Conservation (phyloP, 2,113 vertebrate species). For the Pteruthius melanotis region DNA sequence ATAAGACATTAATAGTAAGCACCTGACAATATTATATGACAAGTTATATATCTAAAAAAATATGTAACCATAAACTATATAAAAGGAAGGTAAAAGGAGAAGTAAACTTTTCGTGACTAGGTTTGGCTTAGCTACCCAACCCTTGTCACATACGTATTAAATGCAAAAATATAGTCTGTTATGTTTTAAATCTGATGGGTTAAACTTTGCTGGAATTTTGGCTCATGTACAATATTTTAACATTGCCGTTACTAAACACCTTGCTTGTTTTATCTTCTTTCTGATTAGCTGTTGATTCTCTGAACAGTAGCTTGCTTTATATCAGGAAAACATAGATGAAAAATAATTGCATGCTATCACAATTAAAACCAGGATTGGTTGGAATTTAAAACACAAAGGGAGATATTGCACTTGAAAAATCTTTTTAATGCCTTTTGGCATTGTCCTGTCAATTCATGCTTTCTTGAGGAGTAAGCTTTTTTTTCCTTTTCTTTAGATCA, state of each 20-base stretch:
- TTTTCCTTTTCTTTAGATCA: constrained; percentile 74
- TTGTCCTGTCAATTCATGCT: not conserved
- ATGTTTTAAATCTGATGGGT: not conserved
- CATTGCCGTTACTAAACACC: not conserved
- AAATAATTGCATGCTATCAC: not conserved
- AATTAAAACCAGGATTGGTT: rapidly evolving
- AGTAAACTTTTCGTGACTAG: not conserved
- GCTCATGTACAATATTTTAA: not conserved
- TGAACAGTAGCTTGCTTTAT: not conserved
- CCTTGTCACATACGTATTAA: not conserved
- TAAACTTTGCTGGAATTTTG: not conserved
- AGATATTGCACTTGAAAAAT: not conserved
- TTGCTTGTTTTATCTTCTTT: not conserved
- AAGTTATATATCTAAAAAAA: not conserved
- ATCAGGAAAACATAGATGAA: not conserved
- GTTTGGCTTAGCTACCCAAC: not conserved
- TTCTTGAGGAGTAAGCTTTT: not conserved
- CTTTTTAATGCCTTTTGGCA: not conserved
- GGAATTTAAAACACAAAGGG: not conserved
- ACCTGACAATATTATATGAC: not conserved
- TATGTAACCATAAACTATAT: not conserved
- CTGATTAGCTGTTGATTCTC: not conserved
- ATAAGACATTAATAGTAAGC: not conserved
- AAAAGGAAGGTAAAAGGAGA: not conserved
- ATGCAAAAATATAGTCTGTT: not conserved